phyloP scores from a whole-genome alignment of 2,888 invertebrate species.

The Cacoxenus indagator region DNA sequence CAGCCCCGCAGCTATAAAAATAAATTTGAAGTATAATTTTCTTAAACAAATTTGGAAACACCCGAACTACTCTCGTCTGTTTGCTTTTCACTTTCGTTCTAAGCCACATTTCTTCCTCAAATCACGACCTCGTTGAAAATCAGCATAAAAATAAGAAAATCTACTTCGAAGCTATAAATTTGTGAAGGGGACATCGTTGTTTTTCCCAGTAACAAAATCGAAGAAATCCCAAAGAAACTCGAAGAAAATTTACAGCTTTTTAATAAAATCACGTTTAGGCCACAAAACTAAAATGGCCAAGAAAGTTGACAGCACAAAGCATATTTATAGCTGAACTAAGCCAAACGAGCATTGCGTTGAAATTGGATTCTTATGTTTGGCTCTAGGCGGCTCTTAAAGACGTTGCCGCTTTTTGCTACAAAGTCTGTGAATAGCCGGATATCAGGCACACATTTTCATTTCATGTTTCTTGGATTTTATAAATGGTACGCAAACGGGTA shows the following conservation, averaged over 20 bases:
- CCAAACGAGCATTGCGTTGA: background rate
- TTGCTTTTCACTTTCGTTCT: no score
- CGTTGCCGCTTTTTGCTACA: background rate
- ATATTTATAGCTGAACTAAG: conserved; percentile 38
- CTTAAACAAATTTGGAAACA: no score
- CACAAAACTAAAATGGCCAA: conserved; percentile 40
- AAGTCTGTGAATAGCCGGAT: background rate
- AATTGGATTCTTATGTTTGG: background rate
- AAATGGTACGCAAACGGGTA: background rate
- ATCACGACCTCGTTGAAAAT: background rate
- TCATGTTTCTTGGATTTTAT: background rate
- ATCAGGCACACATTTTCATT: background rate
- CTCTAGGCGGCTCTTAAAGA: background rate
- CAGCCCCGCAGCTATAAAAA: no score
- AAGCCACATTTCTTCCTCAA: background rate
- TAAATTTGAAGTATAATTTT: no score
- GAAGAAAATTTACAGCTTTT: conserved; percentile 37
- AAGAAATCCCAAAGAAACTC: background rate
- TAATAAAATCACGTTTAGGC: conserved; percentile 47
- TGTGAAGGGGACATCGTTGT: background rate
- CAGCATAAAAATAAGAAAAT: background rate
- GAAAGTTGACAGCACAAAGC: conserved; percentile 34
- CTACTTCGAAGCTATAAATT: background rate
- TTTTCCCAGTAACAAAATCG: background rate
- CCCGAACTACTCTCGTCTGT: no score